A percentile compares a stretch with the other conserved stretches of the same genome.
phyloP scores from a whole-genome alignment of 2,113 vertebrate species.

The Hypocryptadius cinnamomeus region DNA sequence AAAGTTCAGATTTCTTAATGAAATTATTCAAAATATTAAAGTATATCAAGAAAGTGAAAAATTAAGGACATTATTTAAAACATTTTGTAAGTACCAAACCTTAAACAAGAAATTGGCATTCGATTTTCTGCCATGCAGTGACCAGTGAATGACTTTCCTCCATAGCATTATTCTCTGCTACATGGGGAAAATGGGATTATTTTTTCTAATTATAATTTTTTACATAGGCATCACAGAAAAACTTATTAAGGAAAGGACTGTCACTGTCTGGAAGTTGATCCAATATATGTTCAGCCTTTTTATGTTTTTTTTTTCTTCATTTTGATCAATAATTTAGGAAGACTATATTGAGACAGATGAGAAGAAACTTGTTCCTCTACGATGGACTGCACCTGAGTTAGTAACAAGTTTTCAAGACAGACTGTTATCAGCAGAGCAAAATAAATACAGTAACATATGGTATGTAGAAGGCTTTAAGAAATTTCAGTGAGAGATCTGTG shows the following conservation, averaged over 20 bases:
- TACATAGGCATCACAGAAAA: background rate
- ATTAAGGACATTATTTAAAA: background rate
- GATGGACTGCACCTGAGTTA: constrained; percentile 95
- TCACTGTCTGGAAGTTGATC: background rate
- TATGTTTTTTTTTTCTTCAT: background rate
- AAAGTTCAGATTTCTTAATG: background rate
- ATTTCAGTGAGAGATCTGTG: background rate
- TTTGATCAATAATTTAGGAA: constrained; percentile 72
- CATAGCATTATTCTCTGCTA: background rate
- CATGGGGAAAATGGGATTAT: background rate
- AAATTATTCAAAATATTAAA: background rate
- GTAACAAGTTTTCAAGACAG: constrained; percentile 90
- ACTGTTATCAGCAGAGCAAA: constrained; percentile 86
- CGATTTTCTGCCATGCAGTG: background rate
- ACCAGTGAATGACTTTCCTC: background rate
- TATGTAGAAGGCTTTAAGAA: constrained; percentile 63
- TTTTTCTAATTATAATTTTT: background rate
- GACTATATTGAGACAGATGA: constrained; percentile 95
- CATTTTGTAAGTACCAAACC: background rate
- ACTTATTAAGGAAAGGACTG: background rate
- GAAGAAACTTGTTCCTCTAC: constrained; percentile 84
- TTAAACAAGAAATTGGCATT: background rate
- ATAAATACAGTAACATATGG: constrained; percentile 94
- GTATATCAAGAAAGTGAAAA: background rate
- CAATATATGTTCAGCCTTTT: background rate